Conservation (phyloP, 2,888 invertebrate genomes). For the Dryobotodes eremita region DNA sequence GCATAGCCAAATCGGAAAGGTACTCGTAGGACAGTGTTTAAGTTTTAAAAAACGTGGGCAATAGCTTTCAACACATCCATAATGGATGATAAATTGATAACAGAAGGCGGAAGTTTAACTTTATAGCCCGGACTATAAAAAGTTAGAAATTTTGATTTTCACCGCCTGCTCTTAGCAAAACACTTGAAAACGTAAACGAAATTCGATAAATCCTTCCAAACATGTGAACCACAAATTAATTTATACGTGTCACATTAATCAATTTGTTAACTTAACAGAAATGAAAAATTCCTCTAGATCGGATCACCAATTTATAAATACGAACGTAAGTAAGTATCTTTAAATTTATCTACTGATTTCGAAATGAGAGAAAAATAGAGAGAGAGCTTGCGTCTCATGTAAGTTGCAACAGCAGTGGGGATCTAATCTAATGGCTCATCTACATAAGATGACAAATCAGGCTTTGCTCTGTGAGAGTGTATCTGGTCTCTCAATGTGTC, state of each 20-base stretch:
- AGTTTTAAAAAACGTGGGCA: background rate
- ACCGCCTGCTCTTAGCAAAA: background rate
- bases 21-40: background rate
- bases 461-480: constrained; percentile 29
- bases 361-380: constrained; percentile 24
- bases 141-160: background rate
- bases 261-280: background rate
- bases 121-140: background rate
- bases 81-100: background rate
- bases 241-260: background rate
- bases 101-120: constrained; percentile 6
- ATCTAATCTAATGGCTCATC: constrained; percentile 52
- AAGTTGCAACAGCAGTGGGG: constrained; percentile 40
- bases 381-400: constrained; percentile 32
- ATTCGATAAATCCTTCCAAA: background rate
- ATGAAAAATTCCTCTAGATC: background rate
- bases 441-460: constrained; percentile 59
- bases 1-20: background rate
- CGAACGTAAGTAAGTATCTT: constrained; percentile 4
- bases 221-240: background rate
- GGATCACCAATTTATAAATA: background rate
- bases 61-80: constrained; percentile 2
- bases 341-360: constrained; percentile 4
- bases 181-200: background rate
- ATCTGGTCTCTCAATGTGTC: constrained; percentile 2